Percentiles rank a stretch among this genome's conserved stretches.
Conservation (phyloP, 1,140 invertebrate genomes). For the Lepidurus apus region DNA sequence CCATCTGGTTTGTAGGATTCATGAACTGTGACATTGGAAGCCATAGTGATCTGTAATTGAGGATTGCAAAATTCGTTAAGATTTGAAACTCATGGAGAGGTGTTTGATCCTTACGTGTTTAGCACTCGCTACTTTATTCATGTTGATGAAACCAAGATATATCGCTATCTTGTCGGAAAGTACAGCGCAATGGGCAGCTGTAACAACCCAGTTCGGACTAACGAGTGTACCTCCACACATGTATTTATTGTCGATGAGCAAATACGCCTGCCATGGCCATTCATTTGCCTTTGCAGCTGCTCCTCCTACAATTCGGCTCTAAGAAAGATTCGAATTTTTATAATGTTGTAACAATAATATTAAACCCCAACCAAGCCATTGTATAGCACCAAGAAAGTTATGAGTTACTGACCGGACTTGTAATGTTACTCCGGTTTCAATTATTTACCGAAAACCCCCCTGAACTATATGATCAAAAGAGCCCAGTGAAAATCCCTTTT, state of each 20-base stretch:
- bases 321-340: neutral
- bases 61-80: neutral
- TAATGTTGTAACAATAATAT: neutral
- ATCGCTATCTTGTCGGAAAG: neutral
- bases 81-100: neutral
- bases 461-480: no score
- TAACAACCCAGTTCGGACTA: slow-evolving; percentile 46
- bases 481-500: no score
- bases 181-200: slow-evolving; percentile 46
- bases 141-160: neutral
- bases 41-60: neutral
- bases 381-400: no score
- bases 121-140: neutral
- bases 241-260: slow-evolving; percentile 34
- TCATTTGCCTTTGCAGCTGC: slow-evolving; percentile 9
- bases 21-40: neutral
- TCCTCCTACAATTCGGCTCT: slow-evolving; percentile 34
- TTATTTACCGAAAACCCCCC: no score
- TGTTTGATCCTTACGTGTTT: neutral
- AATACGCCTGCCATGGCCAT: slow-evolving; percentile 31
- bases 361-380: neutral
- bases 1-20: neutral
- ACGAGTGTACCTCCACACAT: slow-evolving; percentile 49
- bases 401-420: no score
- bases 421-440: no score